Percentiles rank a stretch among this genome's conserved stretches.
Conservation (phyloP, 2,888 invertebrate species). For the Catocala nupta region DNA sequence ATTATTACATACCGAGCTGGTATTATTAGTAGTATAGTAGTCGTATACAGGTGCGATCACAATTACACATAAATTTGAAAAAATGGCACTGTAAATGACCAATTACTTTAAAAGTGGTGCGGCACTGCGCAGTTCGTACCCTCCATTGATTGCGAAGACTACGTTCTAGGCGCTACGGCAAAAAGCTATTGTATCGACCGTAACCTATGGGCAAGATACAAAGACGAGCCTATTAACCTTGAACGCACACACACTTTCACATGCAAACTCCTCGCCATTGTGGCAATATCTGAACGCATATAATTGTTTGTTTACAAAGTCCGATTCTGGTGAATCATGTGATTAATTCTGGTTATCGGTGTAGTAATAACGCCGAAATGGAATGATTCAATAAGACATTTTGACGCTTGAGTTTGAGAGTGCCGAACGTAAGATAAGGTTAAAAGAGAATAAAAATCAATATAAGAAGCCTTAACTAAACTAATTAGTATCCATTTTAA, state of each 20-base stretch:
- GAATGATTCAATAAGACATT: background rate
- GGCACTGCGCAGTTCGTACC: conserved; percentile 9
- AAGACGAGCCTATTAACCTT: conserved; percentile 66
- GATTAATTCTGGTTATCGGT: background rate
- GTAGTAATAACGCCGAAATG: background rate
- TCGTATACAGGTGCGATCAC: too few species aligned
- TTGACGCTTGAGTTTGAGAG: too few species aligned
- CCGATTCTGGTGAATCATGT: conserved; percentile 11
- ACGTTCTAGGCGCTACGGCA: conserved; percentile 31
- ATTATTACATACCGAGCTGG: too few species aligned
- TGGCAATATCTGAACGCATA: conserved; percentile 18
- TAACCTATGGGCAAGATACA: conserved; percentile 44
- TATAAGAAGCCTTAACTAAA: too few species aligned
- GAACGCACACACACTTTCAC: conserved; percentile 70
- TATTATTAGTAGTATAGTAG: too few species aligned
- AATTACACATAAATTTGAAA: too few species aligned
- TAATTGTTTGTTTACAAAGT: conserved; percentile 31
- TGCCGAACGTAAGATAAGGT: too few species aligned
- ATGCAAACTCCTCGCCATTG: conserved; percentile 53
- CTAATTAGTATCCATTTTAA: too few species aligned
- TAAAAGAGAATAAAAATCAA: too few species aligned
- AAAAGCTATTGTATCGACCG: conserved; percentile 65
- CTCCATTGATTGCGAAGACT: conserved; percentile 26
- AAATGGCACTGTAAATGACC: background rate
- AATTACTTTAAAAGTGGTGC: background rate